phyloP scores from a whole-genome alignment of 2,888 invertebrate species.

The Aphelenchoides bicaudatus region DNA sequence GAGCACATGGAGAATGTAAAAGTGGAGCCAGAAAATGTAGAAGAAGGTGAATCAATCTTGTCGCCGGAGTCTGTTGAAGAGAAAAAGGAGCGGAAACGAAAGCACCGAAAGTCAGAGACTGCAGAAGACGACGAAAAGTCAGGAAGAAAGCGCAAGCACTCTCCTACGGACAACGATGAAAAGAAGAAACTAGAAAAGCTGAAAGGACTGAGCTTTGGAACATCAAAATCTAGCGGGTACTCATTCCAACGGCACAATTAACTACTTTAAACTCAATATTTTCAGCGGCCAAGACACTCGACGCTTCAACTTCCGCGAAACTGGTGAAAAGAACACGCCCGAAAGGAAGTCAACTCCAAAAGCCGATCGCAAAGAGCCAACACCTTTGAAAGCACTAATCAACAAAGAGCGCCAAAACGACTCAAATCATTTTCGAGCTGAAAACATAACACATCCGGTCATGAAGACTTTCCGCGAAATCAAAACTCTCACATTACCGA shows the following conservation, averaged over 20 bases:
- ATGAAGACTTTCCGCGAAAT: constrained; percentile 8
- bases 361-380: not conserved
- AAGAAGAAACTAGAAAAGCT: constrained; percentile 13
- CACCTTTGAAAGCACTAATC: not conserved
- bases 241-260: too few species aligned
- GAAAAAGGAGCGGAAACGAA: not conserved
- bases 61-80: too few species aligned
- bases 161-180: not conserved
- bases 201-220: constrained; percentile 9
- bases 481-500: not conserved
- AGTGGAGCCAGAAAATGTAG: too few species aligned
- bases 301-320: constrained; percentile 12
- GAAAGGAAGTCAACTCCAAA: not conserved
- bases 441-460: not conserved
- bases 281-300: constrained; percentile 8
- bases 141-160: not conserved
- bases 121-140: not conserved
- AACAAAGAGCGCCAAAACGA: not conserved
- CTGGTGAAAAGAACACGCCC: not conserved
- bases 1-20: too few species aligned
- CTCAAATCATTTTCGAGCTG: not conserved
- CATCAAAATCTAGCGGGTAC: not conserved
- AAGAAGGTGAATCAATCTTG: too few species aligned
- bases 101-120: not conserved
- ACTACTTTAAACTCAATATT: not conserved